Percentiles rank a stretch among this genome's conserved stretches.
Conservation (phyloP, 2,888 invertebrate genomes). For the Julus scanicus region DNA sequence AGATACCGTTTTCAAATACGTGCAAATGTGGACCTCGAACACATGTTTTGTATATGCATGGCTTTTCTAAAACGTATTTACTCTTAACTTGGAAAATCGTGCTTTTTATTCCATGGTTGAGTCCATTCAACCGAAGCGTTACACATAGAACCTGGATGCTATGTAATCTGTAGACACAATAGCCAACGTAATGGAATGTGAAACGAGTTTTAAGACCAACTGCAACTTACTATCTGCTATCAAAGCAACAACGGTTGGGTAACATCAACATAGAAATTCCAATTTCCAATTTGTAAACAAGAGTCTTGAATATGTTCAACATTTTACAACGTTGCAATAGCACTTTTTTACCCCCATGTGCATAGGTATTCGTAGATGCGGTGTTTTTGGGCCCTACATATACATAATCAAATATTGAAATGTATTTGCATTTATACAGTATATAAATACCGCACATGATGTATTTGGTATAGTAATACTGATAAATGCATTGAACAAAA, state of each 20-base stretch:
- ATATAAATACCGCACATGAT: too few species aligned
- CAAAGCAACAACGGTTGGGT: not conserved
- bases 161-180: not conserved
- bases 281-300: not conserved
- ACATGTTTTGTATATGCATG: not conserved
- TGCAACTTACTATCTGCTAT: not conserved
- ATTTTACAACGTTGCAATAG: not conserved
- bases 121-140: not conserved
- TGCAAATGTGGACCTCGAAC: not conserved
- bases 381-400: too few species aligned
- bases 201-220: not conserved
- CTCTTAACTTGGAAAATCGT: not conserved
- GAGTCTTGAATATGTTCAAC: not conserved
- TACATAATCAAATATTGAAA: too few species aligned
- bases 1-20: not conserved
- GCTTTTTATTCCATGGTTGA: not conserved
- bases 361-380: too few species aligned
- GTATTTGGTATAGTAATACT: too few species aligned
- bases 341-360: too few species aligned
- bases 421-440: too few species aligned
- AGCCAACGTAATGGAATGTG: not conserved
- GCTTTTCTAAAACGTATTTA: not conserved
- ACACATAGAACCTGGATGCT: not conserved
- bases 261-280: not conserved
- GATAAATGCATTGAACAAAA: too few species aligned